Percentiles rank a stretch among this genome's conserved stretches.
These are phyloP conservation scores for Musca vetustissima DNA, from an alignment of 1,140 invertebrate genomes.

Conservation along the genomic window DNA sequence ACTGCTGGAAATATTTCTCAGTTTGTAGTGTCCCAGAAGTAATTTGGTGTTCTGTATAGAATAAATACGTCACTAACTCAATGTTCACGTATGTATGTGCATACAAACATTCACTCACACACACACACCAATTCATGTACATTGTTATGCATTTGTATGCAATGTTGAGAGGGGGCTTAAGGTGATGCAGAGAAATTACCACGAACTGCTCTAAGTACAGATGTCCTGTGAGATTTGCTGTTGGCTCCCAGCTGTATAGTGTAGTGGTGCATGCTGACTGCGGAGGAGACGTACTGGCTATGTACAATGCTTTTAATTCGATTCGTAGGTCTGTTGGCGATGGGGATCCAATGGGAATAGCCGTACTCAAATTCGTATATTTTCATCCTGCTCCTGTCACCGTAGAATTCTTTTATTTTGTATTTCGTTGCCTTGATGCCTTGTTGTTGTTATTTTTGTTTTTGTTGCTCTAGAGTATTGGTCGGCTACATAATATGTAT, in stretches of 20 bases:
- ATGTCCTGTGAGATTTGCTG: slow-evolving; percentile 26
- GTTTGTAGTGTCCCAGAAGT: no score
- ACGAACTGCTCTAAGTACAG: background rate
- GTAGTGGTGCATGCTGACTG: background rate
- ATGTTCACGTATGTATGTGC: no score
- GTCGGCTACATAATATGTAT: background rate
- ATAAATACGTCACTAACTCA: no score
- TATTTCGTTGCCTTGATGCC: background rate
- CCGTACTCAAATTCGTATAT: background rate
- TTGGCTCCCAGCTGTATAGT: slow-evolving; percentile 17
- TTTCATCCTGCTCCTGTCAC: background rate
- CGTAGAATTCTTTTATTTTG: background rate
- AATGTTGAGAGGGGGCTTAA: no score
- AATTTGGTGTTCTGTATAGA: no score
- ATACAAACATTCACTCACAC: no score
- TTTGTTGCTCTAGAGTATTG: slow-evolving; percentile 7
- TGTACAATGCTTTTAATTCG: slow-evolving; percentile 52
- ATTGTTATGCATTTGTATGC: no score
- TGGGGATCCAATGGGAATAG: background rate
- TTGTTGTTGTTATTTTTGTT: no score
- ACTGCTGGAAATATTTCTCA: no score
- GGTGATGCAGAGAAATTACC: no score
- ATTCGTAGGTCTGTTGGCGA: slow-evolving; percentile 43
- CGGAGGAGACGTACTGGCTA: slow-evolving; percentile 26
- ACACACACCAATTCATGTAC: no score